These are phyloP conservation scores for Parnassius glacialis DNA, from an alignment of 2,888 invertebrate species.

Conservation along the genomic window DNA sequence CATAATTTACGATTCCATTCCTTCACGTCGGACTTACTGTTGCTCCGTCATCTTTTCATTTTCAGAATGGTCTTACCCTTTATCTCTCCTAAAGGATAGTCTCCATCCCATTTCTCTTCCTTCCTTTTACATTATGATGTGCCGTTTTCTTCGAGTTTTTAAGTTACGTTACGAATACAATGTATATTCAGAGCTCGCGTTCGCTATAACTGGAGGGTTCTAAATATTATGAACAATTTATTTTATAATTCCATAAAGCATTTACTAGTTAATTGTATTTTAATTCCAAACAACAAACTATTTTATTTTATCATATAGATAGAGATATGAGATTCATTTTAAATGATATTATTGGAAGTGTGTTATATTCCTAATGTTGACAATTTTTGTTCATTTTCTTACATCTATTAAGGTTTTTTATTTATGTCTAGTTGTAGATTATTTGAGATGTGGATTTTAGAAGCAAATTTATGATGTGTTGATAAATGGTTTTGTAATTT, in stretches of 20 bases:
- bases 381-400: conserved; percentile 26
- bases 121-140: no score
- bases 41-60: no score
- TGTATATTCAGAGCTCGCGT: conserved; percentile 8
- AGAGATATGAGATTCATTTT: conserved; percentile 16
- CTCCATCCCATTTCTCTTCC: no score
- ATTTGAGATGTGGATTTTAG: conserved; percentile 24
- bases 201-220: neutral
- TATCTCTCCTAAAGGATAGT: no score
- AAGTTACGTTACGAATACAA: no score
- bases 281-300: neutral
- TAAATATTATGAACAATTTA: conserved; percentile 21
- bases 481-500: conserved; percentile 46
- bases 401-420: conserved; percentile 21
- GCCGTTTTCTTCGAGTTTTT: no score
- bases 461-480: conserved; percentile 27
- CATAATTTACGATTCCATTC: no score
- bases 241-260: conserved; percentile 26
- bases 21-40: no score
- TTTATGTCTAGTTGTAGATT: conserved; percentile 13
- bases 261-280: conserved; percentile 27
- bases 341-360: conserved; percentile 12
- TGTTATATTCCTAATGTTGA: conserved; percentile 27
- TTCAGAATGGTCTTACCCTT: no score
- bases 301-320: conserved; percentile 7